Evolutionary conservation across 2,888 invertebrate genomes (phyloP).

Genomic region (Drosophila stalkeri): DNA sequence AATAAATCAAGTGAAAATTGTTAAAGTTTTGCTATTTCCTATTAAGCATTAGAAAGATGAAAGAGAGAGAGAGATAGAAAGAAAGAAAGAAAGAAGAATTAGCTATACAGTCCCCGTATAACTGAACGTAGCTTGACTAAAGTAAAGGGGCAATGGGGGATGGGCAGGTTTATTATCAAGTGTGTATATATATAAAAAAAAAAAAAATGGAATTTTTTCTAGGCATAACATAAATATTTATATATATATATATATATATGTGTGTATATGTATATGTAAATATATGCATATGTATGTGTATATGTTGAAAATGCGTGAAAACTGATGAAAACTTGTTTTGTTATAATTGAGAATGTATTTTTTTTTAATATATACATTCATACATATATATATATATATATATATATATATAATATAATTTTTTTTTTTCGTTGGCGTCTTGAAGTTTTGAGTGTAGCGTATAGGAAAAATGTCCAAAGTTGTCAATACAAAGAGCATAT

Average conservation of each 20-base stretch:
- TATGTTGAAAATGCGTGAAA: slow-evolving; percentile 44
- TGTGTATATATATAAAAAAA: slow-evolving; percentile 53
- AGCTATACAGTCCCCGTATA: slow-evolving; percentile 22
- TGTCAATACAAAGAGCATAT: slow-evolving; percentile 70
- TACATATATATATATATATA: slow-evolving; percentile 35
- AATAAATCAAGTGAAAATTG: slow-evolving; percentile 48
- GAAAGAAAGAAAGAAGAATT: neutral
- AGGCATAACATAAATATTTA: slow-evolving; percentile 46
- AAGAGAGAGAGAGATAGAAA: neutral
- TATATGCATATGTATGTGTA: slow-evolving; percentile 24
- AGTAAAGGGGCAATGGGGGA: neutral
- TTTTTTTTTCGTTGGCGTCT: slow-evolving; percentile 44
- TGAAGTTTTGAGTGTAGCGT: slow-evolving; percentile 45
- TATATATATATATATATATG: slow-evolving; percentile 23
- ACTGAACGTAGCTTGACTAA: slow-evolving; percentile 24
- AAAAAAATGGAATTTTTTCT: slow-evolving; percentile 46
- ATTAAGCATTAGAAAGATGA: slow-evolving; percentile 8
- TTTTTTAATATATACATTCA: slow-evolving; percentile 27
- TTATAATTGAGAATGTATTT: slow-evolving; percentile 49
- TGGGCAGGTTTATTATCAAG: slow-evolving; percentile 44
- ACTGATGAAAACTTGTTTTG: slow-evolving; percentile 48
- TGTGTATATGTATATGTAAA: slow-evolving; percentile 24
- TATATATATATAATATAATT: slow-evolving; percentile 7
- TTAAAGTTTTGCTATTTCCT: slow-evolving; percentile 52
- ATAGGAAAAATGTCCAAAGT: slow-evolving; percentile 73